These are phyloP conservation scores for Apodemus agrarius DNA, from an alignment of 2,797 vertebrate species.

Conservation along the genomic window DNA sequence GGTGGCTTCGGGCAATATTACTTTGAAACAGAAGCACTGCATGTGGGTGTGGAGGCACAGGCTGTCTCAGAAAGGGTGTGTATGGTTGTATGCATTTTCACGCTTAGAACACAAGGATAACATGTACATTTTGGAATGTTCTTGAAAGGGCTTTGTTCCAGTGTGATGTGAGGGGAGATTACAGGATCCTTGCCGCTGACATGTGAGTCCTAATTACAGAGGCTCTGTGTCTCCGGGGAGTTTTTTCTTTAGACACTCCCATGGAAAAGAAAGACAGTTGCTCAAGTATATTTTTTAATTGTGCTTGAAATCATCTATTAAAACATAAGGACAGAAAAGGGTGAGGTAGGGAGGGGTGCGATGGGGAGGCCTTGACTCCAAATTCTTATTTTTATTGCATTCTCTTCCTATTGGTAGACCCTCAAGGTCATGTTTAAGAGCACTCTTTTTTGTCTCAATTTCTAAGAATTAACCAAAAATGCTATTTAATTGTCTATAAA, in stretches of 20 bases:
- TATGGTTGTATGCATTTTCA: not conserved
- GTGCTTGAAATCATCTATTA: slow-evolving; percentile 34
- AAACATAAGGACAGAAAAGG: not conserved
- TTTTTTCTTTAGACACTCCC: slow-evolving; percentile 23
- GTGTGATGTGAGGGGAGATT: not conserved
- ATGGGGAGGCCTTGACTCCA: not conserved
- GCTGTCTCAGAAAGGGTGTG: not conserved
- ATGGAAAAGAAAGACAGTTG: slow-evolving; percentile 23
- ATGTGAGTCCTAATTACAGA: slow-evolving; percentile 51
- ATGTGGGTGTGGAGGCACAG: not conserved
- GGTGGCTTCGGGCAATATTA: not conserved
- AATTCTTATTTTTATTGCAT: not conserved
- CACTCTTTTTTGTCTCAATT: slow-evolving; percentile 6
- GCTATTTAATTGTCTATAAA: not conserved
- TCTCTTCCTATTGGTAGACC: not conserved
- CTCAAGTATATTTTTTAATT: not conserved
- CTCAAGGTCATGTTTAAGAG: not conserved
- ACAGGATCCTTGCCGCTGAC: not conserved
- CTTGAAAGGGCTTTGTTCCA: slow-evolving; percentile 22
- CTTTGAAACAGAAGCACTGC: not conserved
- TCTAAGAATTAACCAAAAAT: slow-evolving; percentile 19
- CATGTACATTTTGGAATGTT: not conserved
- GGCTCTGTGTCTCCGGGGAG: not conserved
- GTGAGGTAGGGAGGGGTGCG: not conserved
- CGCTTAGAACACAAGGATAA: not conserved